Percentiles rank a stretch among this genome's conserved stretches.
Conservation (phyloP, 2,797 vertebrate species). For the Tenualosa ilisha region DNA sequence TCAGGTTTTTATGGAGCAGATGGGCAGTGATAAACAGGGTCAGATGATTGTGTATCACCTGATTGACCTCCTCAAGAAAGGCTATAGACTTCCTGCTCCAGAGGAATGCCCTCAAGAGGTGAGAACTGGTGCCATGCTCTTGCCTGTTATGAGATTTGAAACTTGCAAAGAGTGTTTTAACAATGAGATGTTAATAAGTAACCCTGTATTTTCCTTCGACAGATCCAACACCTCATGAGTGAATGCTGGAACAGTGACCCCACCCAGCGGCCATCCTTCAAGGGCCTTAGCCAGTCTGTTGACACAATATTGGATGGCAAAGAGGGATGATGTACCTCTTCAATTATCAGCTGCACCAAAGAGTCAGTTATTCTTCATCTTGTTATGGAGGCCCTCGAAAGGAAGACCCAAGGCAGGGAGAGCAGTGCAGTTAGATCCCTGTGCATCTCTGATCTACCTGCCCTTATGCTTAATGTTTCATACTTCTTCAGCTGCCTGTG, state of each 20-base stretch:
- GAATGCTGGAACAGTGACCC: slow-evolving; percentile 88
- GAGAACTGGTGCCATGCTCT: slow-evolving; percentile 29
- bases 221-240: slow-evolving; percentile 89
- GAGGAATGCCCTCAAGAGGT: slow-evolving; percentile 88
- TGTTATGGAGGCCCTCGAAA: not conserved
- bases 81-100: slow-evolving; percentile 85
- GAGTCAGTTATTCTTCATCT: not conserved
- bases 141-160: not conserved
- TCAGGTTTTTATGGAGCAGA: slow-evolving; percentile 96
- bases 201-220: not conserved
- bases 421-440: not conserved
- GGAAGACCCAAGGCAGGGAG: not conserved
- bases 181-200: not conserved
- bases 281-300: slow-evolving; percentile 78
- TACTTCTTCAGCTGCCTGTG: not conserved
- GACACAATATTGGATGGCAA: slow-evolving; percentile 79
- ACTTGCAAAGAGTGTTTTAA: not conserved
- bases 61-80: slow-evolving; percentile 87
- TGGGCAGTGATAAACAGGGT: slow-evolving; percentile 96
- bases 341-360: not conserved
- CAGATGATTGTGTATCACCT: slow-evolving; percentile 99
- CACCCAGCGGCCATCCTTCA: slow-evolving; percentile 82
- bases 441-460: not conserved
- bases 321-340: slow-evolving; percentile 68
- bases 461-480: not conserved